phyloP scores from a whole-genome alignment of 2,888 invertebrate species.

The Tenodera sinensis region DNA sequence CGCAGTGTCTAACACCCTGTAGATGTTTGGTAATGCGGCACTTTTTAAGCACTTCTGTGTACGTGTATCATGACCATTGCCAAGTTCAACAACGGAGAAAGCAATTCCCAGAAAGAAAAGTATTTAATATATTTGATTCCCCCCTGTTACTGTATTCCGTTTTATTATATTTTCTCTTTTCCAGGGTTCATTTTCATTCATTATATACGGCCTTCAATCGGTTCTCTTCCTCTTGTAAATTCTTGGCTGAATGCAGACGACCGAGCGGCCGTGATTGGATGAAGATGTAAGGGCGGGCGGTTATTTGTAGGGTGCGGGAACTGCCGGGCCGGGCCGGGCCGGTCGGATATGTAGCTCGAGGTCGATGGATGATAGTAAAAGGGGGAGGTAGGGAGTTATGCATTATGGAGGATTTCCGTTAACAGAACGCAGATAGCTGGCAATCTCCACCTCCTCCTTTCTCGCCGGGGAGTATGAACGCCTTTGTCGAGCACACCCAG shows the following conservation, averaged over 20 bases:
- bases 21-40: no score
- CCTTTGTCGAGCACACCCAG: not conserved
- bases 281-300: not conserved
- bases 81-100: no score
- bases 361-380: not conserved
- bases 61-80: no score
- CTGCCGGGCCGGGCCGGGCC: no score
- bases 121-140: no score
- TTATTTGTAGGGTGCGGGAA: not conserved
- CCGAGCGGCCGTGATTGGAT: not conserved
- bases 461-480: not conserved
- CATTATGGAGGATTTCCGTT: constrained; percentile 9
- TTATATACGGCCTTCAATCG: no score
- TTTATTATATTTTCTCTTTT: no score
- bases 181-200: no score
- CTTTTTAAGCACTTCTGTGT: no score
- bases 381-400: not conserved
- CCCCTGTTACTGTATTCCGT: no score
- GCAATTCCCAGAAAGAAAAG: no score
- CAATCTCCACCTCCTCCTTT: not conserved
- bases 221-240: not conserved
- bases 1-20: no score
- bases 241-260: not conserved
- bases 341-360: not conserved
- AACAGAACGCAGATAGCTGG: not conserved